phyloP scores from a whole-genome alignment of 2,888 invertebrate species.

The Allolobophora icterica region DNA sequence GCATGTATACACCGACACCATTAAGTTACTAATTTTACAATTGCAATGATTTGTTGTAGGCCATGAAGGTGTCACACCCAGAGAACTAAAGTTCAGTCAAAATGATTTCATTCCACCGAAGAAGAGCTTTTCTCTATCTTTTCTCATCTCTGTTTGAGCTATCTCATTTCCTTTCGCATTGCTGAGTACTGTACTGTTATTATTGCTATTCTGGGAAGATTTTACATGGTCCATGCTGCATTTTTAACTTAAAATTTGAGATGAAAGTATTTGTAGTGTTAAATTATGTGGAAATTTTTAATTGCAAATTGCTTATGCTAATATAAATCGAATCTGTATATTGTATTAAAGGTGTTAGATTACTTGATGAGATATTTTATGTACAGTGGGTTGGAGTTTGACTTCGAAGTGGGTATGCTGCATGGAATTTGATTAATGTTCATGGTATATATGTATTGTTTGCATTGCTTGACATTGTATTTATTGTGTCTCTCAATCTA shows the following conservation, averaged over 20 bases:
- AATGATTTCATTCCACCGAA: neutral
- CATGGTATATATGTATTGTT: neutral
- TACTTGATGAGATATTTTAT: neutral
- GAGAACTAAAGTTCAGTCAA: neutral
- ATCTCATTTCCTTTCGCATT: neutral
- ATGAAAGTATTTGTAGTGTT: neutral
- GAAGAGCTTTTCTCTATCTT: neutral
- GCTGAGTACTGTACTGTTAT: neutral
- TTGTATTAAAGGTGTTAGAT: neutral
- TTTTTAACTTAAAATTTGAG: neutral
- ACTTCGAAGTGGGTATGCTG: neutral
- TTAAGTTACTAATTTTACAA: neutral
- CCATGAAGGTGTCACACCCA: constrained; percentile 30
- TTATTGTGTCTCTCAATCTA: neutral
- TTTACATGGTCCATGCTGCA: neutral
- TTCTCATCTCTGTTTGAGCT: neutral
- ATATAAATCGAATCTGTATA: too few species aligned
- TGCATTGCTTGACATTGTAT: neutral
- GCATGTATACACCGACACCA: too few species aligned
- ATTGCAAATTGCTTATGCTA: neutral
- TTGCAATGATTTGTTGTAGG: neutral
- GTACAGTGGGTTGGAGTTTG: neutral
- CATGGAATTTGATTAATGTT: neutral
- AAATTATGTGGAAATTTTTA: neutral
- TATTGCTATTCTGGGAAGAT: neutral